A percentile compares a stretch with the other conserved stretches of the same genome.
These are phyloP conservation scores for Hypomecis atomaria DNA, from an alignment of 2,888 invertebrate genomes.

Conservation along the genomic window DNA sequence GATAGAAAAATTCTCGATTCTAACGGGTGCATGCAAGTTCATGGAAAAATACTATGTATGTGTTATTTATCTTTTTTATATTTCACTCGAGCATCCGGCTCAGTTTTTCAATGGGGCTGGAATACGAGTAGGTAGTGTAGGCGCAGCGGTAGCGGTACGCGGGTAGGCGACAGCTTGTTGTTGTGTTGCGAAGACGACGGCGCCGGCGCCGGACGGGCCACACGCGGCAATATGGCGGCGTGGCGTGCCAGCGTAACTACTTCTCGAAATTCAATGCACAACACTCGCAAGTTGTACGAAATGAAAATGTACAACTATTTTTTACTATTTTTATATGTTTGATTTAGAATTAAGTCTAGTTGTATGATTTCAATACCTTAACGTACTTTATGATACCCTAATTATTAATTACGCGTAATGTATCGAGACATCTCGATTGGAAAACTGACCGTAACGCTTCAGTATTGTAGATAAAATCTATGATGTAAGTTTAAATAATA, in stretches of 20 bases:
- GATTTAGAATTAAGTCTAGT: constrained; percentile 83
- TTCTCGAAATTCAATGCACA: constrained; percentile 64
- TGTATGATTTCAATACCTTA: constrained; percentile 80
- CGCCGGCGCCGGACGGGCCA: constrained; percentile 16
- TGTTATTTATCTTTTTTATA: constrained; percentile 85
- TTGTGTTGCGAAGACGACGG: constrained; percentile 42
- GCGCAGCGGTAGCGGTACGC: constrained; percentile 27
- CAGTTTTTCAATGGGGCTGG: constrained; percentile 78
- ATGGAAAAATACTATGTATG: constrained; percentile 73
- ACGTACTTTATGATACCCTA: constrained; percentile 76
- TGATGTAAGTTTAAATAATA: constrained; percentile 82
- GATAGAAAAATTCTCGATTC: constrained; percentile 82
- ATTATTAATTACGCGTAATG: constrained; percentile 73
- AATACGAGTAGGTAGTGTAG: constrained; percentile 45
- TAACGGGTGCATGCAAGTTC: constrained; percentile 84
- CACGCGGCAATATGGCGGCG: constrained; percentile 23
- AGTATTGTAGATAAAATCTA: constrained; percentile 85
- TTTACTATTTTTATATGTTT: constrained; percentile 85
- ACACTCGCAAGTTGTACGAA: constrained; percentile 75
- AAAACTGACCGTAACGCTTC: constrained; percentile 79
- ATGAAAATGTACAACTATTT: constrained; percentile 81
- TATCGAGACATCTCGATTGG: constrained; percentile 73
- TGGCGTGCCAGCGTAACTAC: constrained; percentile 26
- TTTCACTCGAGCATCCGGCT: constrained; percentile 76
- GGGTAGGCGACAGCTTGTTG: constrained; percentile 54